Base-by-base conservation (phyloP, 2,888 invertebrate genomes). In the Cheilosia scutellata region DNA sequence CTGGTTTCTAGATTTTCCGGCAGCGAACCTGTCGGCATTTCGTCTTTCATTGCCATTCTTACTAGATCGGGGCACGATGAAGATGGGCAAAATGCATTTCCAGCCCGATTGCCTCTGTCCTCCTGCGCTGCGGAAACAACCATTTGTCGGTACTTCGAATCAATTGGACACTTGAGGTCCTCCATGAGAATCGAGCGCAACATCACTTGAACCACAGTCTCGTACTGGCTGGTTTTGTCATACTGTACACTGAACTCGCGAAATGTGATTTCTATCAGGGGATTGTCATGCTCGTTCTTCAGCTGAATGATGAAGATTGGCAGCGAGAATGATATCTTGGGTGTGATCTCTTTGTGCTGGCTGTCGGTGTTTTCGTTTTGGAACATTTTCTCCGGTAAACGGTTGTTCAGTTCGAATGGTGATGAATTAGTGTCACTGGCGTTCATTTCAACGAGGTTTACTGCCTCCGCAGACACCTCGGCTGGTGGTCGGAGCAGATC, bases 161-260 rank as follows among this genome's bases (percentile, higher is more conserved):
- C 96, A 25, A 95, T 94, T 2, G 96, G 95, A 89, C 96, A 95
- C 6, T 96, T 94, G 4, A 98, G 93, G 93, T 98, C 98, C 91
- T 98, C 98, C 96, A 98, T 97, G 4, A 96, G 94, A 27, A 98
- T 94, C 0, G 98, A 97, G 88, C 96, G 95, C 6, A 98, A 93
- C 0, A 97, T 95, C 13, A 97, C 95, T 94, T 95, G 95, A 68
- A 97, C 94, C 88, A 94, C 95, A 4, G 96, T 96, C 90, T 96
- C 95, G 89, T 94, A 94, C 27, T 93, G 93, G 87, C 95, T 95
- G 76, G 94, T 93, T 88, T 95, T 95, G 87, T 96, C 95, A 90
- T 96, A 96, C 62, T 94, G 94, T 65, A 97, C 95, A 51, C 95
- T 94, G 89, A 98, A 97, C 90, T 98, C 97, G 51, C 96, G 93